These are phyloP conservation scores for Corapipo altera DNA, from an alignment of 2,113 vertebrate species.

Conservation along the genomic window DNA sequence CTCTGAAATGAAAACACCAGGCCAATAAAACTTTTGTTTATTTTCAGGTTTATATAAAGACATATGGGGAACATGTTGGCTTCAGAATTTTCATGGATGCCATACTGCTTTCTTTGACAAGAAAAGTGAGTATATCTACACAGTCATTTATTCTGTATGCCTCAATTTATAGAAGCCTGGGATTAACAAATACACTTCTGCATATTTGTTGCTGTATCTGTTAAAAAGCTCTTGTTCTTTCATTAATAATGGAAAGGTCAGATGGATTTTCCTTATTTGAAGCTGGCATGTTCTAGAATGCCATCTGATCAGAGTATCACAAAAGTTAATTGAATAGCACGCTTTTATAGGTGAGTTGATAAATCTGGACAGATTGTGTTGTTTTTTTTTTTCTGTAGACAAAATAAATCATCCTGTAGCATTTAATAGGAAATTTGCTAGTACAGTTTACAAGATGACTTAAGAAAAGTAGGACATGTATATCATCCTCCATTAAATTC, in stretches of 20 bases:
- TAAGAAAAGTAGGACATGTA: not conserved
- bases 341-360: not conserved
- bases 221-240: not conserved
- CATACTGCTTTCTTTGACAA: conserved; percentile 90
- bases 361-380: not conserved
- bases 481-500: not conserved
- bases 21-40: not conserved
- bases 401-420: not conserved
- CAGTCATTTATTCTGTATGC: not conserved
- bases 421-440: not conserved
- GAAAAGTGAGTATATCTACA: conserved; percentile 82
- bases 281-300: not conserved
- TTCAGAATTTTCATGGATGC: conserved; percentile 99
- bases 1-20: not conserved
- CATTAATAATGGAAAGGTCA: not conserved
- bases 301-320: not conserved
- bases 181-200: not conserved
- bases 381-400: not conserved
- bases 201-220: not conserved
- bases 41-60: conserved; percentile 90
- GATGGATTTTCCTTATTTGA: not conserved
- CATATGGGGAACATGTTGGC: conserved; percentile 93
- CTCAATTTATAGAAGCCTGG: not conserved
- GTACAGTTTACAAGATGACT: not conserved
- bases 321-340: not conserved